Percentiles rank a stretch among this genome's conserved stretches.
phyloP scores from a whole-genome alignment of 2,113 vertebrate species.

The Megaleporinus macrocephalus region DNA sequence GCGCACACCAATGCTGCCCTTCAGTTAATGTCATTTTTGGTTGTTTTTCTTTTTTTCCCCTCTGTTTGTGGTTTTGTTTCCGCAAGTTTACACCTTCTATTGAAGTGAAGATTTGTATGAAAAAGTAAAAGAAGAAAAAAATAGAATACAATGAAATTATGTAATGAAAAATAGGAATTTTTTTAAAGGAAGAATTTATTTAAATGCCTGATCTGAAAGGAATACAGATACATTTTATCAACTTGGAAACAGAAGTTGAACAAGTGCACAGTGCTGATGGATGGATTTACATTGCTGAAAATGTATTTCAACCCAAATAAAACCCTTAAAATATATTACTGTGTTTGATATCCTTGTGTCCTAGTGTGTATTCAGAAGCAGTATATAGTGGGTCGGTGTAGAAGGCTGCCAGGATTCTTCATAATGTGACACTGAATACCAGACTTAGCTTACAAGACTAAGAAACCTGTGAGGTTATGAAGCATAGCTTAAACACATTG shows the following conservation, averaged over 20 bases:
- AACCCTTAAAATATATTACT: conserved; percentile 41
- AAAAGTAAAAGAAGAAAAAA: conserved; percentile 69
- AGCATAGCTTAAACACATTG: too few relatives aligned
- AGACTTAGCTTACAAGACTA: too few relatives aligned
- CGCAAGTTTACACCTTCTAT: conserved; percentile 82
- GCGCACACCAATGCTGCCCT: conserved; percentile 57
- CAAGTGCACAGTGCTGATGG: conserved; percentile 38
- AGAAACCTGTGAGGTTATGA: too few relatives aligned
- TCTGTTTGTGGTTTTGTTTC: conserved; percentile 61
- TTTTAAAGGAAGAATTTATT: conserved; percentile 71
- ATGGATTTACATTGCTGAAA: conserved; percentile 62
- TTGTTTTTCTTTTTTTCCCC: conserved; percentile 58
- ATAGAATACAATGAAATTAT: conserved; percentile 54
- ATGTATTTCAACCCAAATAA: conserved; percentile 70
- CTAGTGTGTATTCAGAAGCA: too few relatives aligned
- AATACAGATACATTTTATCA: conserved; percentile 61
- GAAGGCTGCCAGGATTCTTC: too few relatives aligned
- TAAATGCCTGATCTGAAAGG: conserved; percentile 70
- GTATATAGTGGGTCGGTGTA: too few relatives aligned
- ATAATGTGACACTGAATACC: too few relatives aligned
- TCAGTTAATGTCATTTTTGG: conserved; percentile 58
- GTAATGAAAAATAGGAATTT: conserved; percentile 50
- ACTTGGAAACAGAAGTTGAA: conserved; percentile 53
- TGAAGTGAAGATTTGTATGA: conserved; percentile 82
- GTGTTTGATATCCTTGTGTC: too few relatives aligned